Conservation (phyloP, 2,797 vertebrate genomes). For the Streptopelia turtur region DNA sequence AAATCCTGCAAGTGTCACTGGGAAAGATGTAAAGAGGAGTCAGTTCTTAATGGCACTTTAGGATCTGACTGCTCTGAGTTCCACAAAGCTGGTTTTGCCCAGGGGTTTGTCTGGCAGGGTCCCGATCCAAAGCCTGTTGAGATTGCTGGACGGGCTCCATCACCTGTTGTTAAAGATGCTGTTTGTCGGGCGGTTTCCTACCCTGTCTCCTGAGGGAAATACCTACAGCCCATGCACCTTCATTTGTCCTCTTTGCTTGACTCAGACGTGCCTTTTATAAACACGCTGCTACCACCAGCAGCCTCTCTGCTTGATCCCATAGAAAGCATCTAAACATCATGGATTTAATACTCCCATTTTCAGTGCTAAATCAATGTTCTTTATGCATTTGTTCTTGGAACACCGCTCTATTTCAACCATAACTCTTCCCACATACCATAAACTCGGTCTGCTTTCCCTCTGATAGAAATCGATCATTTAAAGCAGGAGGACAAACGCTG, state of each 20-base stretch:
- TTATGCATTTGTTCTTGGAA: slow-evolving; percentile 71
- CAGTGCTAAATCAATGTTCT: slow-evolving; percentile 61
- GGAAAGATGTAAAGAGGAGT: neutral
- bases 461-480: slow-evolving; percentile 40
- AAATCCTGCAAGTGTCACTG: neutral
- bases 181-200: neutral
- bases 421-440: slow-evolving; percentile 38
- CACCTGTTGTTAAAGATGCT: neutral
- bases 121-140: neutral
- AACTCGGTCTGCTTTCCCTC: slow-evolving; percentile 42
- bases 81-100: neutral
- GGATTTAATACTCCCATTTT: slow-evolving; percentile 57
- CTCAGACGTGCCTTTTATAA: neutral
- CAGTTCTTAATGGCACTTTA: neutral
- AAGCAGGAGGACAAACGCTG: neutral
- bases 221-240: neutral
- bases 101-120: neutral
- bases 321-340: slow-evolving; percentile 34
- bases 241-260: slow-evolving; percentile 32
- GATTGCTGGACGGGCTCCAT: neutral
- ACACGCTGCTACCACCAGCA: neutral
- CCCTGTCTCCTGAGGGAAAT: neutral
- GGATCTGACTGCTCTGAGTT: neutral
- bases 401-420: slow-evolving; percentile 5
- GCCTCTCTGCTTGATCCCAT: neutral